Evolutionary conservation across 2,797 vertebrate species (phyloP), one percentile per base, ranked within the genome.

Genomic region (Peromyscus aztecus): DNA sequence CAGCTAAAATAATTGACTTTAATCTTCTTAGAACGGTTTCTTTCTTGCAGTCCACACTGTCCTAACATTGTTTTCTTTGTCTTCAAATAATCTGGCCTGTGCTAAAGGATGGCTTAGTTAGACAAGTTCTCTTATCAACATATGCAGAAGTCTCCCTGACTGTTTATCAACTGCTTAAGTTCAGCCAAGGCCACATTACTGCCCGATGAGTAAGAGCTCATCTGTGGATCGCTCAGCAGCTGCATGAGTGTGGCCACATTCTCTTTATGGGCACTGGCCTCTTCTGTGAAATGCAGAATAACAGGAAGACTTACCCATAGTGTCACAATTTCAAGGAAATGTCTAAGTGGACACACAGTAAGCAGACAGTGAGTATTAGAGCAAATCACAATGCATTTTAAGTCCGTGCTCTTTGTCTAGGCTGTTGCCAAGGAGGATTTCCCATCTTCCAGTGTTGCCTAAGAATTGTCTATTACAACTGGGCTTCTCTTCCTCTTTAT

Each of bases 1-100:
- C 67, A 55, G n/a, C 31, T 89, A 12, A 85, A 75, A 71, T 92
- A 95, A 85, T 80, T 94, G 55, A n/a, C 55, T 91, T 94, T 49
- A 55, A 89, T 96, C 43, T 91, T 34, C 37, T 49, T 34, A 73
- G 40, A 55, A 82, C 24, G 86, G 52, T 29, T 73, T 94, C 92
- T 76, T 61, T 86, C 37, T 10, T 89, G 27, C 55, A 31, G 14
- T 84, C 19, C 21, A 37, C 2, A 2, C 76, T 67, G 1, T 73
- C 37, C 55, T 76, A 40, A 16, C 14, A 23, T 46, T 6, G 4
- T 92, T 96, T 92, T 52, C 75, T 82, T 95, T 95, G 73, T 24
- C 55, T 76, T 76, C 29, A 85, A 93, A 59, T 93, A 83, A 87
- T 13, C 10, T 37, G 31, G 4, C 3, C 29, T 65, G 37, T 65